Base-by-base conservation (phyloP, 1,140 invertebrate species). In the Heliconius eleuchia region DNA sequence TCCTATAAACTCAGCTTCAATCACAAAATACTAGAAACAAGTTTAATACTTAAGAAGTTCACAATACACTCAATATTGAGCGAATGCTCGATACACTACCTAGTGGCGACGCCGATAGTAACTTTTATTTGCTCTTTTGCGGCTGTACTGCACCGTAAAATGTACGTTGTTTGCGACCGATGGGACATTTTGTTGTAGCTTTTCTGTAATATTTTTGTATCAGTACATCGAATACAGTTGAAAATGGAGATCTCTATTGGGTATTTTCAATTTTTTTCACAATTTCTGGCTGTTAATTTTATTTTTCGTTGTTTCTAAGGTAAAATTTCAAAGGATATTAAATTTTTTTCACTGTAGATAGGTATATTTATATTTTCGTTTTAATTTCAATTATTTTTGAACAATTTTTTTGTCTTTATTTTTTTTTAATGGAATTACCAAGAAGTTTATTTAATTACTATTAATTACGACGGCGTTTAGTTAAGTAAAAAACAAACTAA, bases 91-190 rank as follows among this genome's bases (percentile, higher is more conserved):
- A 66, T 66, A 66, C 42, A 46, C 42, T 60, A 46, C 13, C 42
- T 46, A 60, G 74, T 75, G 60, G 3, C 39, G 57, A 73, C 16
- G 57, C 19, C 72, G 73, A 74, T 39, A 9, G 19, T 57, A 57
- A 57, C 55, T 78, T 78, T 78, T 74, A 70, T 78, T 78, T 34
- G 39, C 39, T 78, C 77, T 74, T 78, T 78, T 78, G 72, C 73
- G 77, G 72, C 77, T 66, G 13, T 16, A 46, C 42, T 16, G 34
- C 57, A 52, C 71, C 55, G 42, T 78, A 52, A 78, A 74, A 70
- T 46, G 2, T 60, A 60, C 42, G 57, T 60, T 74, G 77, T 78
- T 74, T 74, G 77, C 72, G 57, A 78, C 23, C 72, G n/a, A 70
- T 72, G 77, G 55, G 23, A 70, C 72, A 30, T 37, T 78, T 74